These are phyloP conservation scores for Sebastes steindachneri DNA, from an alignment of 2,797 vertebrate genomes.

Conservation along the genomic window DNA sequence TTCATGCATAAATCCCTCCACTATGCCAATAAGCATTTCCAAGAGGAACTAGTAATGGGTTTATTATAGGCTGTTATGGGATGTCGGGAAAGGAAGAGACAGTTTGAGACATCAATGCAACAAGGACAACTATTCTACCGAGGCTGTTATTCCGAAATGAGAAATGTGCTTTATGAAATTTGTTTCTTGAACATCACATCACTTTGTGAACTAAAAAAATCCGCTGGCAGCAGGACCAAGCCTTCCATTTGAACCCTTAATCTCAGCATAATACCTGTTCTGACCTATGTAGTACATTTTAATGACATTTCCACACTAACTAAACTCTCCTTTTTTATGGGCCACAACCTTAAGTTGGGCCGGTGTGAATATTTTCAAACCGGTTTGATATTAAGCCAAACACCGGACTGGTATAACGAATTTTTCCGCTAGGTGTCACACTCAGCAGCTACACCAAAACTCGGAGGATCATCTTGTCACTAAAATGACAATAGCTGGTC, in stretches of 20 bases:
- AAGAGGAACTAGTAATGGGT: slow-evolving; percentile 31
- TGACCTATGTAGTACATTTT: not conserved
- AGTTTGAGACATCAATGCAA: not conserved
- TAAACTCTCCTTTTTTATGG: not conserved
- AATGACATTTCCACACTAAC: not conserved
- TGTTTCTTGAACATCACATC: not conserved
- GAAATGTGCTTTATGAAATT: not conserved
- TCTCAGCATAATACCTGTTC: not conserved
- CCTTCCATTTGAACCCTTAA: not conserved
- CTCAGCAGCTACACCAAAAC: too few relatives aligned
- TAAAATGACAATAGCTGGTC: too few relatives aligned
- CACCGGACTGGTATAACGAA: too few relatives aligned
- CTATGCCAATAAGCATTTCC: slow-evolving; percentile 38
- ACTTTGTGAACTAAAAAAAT: not conserved
- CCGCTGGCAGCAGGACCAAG: not conserved
- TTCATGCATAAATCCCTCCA: slow-evolving; percentile 53
- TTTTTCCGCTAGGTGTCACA: too few relatives aligned
- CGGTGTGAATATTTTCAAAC: too few relatives aligned
- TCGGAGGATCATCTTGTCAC: too few relatives aligned
- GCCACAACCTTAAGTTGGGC: not conserved
- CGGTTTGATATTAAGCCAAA: too few relatives aligned
- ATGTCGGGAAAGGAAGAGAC: slow-evolving; percentile 18
- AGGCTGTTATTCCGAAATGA: not conserved
- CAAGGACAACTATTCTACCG: not conserved
- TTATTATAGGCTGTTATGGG: slow-evolving; percentile 41